phyloP scores from a whole-genome alignment of 2,113 vertebrate genomes.

The Halichoerus grypus region DNA sequence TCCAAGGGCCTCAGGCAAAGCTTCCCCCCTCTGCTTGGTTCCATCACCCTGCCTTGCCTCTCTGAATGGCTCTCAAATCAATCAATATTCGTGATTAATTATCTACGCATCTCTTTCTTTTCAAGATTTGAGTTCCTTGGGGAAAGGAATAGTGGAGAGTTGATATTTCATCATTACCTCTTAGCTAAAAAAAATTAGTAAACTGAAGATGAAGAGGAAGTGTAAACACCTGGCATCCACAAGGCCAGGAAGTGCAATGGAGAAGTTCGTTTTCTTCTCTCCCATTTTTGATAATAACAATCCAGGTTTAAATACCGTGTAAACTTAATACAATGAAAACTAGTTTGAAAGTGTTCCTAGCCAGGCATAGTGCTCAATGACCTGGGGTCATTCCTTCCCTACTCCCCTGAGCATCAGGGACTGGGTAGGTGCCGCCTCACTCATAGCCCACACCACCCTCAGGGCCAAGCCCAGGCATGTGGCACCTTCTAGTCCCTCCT shows the following conservation, averaged over 20 bases:
- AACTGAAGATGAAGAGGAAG: neutral
- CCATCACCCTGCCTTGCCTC: fast-evolving
- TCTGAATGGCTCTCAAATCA: neutral
- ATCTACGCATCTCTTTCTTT: neutral
- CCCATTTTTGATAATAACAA: neutral
- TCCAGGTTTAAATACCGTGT: neutral
- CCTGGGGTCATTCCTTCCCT: neutral
- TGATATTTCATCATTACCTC: neutral
- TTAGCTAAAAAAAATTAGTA: neutral
- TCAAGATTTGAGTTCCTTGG: neutral
- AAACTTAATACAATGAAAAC: neutral
- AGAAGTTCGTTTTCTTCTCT: neutral
- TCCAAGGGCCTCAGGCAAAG: too few relatives aligned
- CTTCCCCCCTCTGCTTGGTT: neutral
- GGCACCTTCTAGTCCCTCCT: neutral
- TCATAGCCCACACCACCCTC: too few relatives aligned
- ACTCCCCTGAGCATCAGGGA: neutral
- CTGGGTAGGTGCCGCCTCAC: neutral
- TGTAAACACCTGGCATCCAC: neutral
- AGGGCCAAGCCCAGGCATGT: too few relatives aligned
- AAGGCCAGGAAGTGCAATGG: neutral
- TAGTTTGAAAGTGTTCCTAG: neutral
- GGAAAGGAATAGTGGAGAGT: neutral
- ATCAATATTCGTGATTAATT: neutral
- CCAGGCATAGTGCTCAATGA: neutral